Conservation (phyloP, 2,888 invertebrate genomes). For the Stenodema calcarata region DNA sequence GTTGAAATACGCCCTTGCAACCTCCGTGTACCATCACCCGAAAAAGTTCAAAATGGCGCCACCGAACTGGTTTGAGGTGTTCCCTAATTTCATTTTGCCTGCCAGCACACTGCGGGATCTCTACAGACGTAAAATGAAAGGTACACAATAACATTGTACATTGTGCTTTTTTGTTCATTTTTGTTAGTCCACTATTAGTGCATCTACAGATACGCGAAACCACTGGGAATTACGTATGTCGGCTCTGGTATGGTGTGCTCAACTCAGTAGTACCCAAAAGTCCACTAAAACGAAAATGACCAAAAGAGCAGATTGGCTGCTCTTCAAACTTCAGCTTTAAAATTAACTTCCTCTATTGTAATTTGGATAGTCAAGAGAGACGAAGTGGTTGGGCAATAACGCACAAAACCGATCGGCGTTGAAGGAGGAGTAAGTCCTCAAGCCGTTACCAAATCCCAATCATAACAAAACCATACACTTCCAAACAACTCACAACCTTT, state of each 20-base stretch:
- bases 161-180: neutral
- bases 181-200: too few relatives aligned
- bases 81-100: slow-evolving; percentile 40
- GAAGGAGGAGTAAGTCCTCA: neutral
- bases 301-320: too few relatives aligned
- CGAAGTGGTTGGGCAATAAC: neutral
- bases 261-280: too few relatives aligned
- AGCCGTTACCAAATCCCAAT: neutral
- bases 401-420: neutral
- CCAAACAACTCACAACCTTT: too few relatives aligned
- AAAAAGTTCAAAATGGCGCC: slow-evolving; percentile 45
- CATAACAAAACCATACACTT: too few relatives aligned
- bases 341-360: too few relatives aligned
- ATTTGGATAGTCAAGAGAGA: neutral
- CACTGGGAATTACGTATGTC: too few relatives aligned
- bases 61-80: slow-evolving; percentile 47
- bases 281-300: too few relatives aligned
- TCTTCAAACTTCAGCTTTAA: too few relatives aligned
- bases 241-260: too few relatives aligned
- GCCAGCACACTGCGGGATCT: slow-evolving; percentile 44
- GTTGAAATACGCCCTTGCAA: slow-evolving; percentile 44
- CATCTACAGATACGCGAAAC: too few relatives aligned
- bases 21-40: slow-evolving; percentile 38
- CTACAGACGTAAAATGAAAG: slow-evolving; percentile 48
- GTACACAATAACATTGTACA: neutral